These are phyloP conservation scores for Eriocheir sinensis DNA, from an alignment of 1,140 invertebrate genomes.

Conservation along the genomic window DNA sequence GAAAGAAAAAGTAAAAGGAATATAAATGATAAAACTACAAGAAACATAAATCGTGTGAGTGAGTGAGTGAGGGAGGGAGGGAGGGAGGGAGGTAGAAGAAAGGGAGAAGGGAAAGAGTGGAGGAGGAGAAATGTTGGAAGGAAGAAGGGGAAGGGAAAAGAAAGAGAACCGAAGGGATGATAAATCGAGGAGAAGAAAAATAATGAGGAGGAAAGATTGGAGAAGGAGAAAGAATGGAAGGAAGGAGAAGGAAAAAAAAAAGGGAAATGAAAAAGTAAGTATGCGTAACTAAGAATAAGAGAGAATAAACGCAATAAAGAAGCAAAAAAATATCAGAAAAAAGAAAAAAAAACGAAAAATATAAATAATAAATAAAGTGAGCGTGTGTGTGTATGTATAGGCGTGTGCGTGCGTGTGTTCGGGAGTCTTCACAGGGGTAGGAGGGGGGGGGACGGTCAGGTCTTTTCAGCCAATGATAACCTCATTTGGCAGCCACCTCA, in stretches of 20 bases:
- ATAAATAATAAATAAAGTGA: background rate
- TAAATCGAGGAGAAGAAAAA: background rate
- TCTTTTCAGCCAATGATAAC: constrained; percentile 51
- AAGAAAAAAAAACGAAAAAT: background rate
- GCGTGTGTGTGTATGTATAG: background rate
- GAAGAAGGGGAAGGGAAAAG: background rate
- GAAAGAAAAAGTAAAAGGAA: background rate
- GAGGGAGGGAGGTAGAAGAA: background rate
- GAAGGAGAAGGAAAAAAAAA: background rate
- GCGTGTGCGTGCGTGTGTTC: background rate
- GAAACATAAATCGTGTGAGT: background rate
- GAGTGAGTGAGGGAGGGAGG: background rate
- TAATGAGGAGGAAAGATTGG: background rate
- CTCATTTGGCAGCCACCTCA: background rate
- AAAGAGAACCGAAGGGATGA: background rate
- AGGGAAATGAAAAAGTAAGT: background rate
- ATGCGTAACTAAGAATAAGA: background rate
- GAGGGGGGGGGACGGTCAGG: too few relatives aligned
- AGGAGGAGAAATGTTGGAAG: background rate
- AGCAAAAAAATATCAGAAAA: background rate
- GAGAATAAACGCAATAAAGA: background rate
- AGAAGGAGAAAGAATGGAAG: background rate
- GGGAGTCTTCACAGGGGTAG: too few relatives aligned
- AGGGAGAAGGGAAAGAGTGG: background rate
- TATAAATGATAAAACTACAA: background rate